phyloP scores from a whole-genome alignment of 1,140 invertebrate species.

The Planococcus citri region DNA sequence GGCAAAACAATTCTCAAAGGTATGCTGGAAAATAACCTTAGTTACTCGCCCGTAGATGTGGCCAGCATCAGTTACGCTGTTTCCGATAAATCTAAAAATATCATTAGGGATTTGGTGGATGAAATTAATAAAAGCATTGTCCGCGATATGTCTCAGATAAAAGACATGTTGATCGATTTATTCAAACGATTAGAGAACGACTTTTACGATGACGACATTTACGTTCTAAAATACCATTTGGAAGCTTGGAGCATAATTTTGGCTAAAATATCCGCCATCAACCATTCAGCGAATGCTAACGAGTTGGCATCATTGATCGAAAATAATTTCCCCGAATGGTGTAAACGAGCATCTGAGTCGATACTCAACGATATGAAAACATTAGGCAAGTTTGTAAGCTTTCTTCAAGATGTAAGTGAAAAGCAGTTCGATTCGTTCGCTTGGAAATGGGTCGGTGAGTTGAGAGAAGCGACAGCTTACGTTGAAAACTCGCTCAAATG shows the following conservation, averaged over 20 bases:
- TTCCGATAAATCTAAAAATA: conserved; percentile 20
- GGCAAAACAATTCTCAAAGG: neutral
- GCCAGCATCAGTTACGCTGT: conserved; percentile 24
- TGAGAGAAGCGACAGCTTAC: neutral
- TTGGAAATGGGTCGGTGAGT: neutral
- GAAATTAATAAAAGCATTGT: neutral
- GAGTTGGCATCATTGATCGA: neutral
- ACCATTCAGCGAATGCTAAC: neutral
- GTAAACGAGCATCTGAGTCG: neutral
- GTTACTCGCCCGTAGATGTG: neutral
- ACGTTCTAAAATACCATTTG: neutral
- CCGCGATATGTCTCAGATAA: neutral
- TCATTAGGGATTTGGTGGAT: neutral
- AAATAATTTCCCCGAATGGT: neutral
- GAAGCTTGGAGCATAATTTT: neutral
- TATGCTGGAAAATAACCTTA: neutral
- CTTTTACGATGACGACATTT: neutral
- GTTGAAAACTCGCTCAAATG: neutral
- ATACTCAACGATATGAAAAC: neutral
- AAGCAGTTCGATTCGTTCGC: neutral
- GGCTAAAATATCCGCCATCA: neutral
- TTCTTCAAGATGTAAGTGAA: neutral
- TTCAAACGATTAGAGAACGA: neutral
- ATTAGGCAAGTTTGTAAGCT: neutral
- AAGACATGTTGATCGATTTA: neutral